phyloP scores from a whole-genome alignment of 2,113 vertebrate species.

The Microcebus ravelobensis region DNA sequence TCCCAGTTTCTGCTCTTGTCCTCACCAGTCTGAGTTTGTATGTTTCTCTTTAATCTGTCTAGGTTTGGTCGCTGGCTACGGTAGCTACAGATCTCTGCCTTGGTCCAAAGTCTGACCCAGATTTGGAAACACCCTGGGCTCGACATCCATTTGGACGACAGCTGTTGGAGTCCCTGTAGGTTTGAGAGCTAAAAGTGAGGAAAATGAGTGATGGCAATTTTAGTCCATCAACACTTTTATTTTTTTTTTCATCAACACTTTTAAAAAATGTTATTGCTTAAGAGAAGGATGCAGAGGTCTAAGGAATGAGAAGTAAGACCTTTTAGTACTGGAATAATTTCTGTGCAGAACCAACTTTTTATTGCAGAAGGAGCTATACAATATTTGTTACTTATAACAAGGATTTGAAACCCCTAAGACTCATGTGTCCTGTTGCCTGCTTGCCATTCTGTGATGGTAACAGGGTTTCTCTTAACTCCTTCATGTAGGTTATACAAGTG shows the following conservation, averaged over 20 bases:
- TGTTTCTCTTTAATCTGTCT: constrained; percentile 58
- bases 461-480: background rate
- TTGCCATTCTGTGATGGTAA: rapidly evolving
- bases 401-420: background rate
- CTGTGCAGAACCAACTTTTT: background rate
- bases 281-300: background rate
- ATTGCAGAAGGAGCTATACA: background rate
- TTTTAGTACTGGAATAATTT: background rate
- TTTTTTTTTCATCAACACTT: background rate
- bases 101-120: constrained; percentile 94
- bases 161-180: constrained; percentile 96
- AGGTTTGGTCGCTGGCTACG: constrained; percentile 98
- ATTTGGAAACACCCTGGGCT: constrained; percentile 97
- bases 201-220: background rate
- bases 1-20: background rate
- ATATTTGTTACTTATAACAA: background rate
- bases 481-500: background rate
- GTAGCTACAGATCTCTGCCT: constrained; percentile 95
- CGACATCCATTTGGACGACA: constrained; percentile 97
- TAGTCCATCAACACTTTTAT: background rate
- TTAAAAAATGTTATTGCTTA: background rate
- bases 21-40: background rate
- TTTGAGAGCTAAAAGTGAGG: constrained; percentile 61
- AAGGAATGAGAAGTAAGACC: background rate
- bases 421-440: background rate